Base-by-base conservation (phyloP, 2,888 invertebrate species). In the Macropis europaea region DNA sequence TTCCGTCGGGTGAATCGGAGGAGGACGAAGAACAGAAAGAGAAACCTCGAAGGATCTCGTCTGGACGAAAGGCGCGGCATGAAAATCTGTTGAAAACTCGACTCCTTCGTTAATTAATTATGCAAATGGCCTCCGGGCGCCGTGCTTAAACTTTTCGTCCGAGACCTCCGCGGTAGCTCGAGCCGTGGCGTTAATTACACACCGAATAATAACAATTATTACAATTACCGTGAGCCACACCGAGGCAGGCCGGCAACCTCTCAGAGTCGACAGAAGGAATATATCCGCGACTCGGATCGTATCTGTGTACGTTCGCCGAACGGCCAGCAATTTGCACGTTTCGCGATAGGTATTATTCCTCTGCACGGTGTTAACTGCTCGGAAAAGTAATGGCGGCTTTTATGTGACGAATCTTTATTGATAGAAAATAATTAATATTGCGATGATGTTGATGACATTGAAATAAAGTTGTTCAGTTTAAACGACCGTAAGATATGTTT, bases 151-250 rank as follows among this genome's bases (percentile, higher is more conserved):
- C 84, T 87, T 87, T 86, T 86, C 85, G 85, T 84, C 81, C 78
- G 84, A 85, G 84, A 84, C 82, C 73, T 70, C 73, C 67, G 71
- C 69, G 77, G 73, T 70, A 80, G 76, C 79, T 81, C 82, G 81
- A 82, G 83, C 84, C 81, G 64, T 71, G 83, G 84, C 86, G 86
- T 87, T 87, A 87, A 87, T 87, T 87, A 87, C 86, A 87, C 86
- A 87, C 86, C 86, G 86, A 86, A 87, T 86, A 87, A 87, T 87
- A 87, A 87, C 87, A 87, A 87, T 87, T 87, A 86, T 87, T 87
- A 86, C 84, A 87, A 87, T 87, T 87, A 87, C 85, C 81, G 83
- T 80, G 80, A 77, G 69, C 77, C 71, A 48, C 56, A 54, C 36
- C 42, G 62, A 57, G 50, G 56, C 57, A 60, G 59, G 45, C 30